Percentiles rank a stretch among this genome's conserved stretches.
Evolutionary conservation across 2,888 invertebrate species (phyloP).

Genomic region (Cantharis rustica): DNA sequence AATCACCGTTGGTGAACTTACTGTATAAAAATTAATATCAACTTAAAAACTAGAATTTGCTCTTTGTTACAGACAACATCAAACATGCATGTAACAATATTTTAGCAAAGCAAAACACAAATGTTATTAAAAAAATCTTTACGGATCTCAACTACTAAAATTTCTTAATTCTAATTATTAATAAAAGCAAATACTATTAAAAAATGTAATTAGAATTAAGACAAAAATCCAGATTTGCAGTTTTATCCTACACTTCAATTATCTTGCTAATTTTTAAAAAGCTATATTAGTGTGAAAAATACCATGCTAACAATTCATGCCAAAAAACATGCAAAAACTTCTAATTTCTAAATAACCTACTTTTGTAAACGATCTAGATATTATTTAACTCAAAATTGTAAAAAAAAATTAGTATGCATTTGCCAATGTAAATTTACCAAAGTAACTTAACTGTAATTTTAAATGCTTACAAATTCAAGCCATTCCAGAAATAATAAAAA

Average conservation of each 20-base stretch:
- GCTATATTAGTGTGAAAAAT: neutral
- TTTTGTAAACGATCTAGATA: neutral
- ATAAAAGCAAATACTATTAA: neutral
- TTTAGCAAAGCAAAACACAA: neutral
- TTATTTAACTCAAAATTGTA: neutral
- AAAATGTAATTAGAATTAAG: neutral
- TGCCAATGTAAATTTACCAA: neutral
- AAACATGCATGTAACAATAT: neutral
- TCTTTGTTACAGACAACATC: neutral
- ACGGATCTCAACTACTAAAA: neutral
- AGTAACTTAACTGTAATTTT: neutral
- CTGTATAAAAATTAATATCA: neutral
- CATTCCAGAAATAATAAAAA: too few species aligned
- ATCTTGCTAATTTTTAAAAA: neutral
- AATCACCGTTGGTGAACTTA: neutral
- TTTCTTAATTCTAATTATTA: neutral
- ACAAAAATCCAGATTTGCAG: neutral
- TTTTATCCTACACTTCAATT: neutral
- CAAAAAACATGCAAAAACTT: neutral
- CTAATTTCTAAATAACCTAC: neutral
- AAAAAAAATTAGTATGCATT: too few species aligned
- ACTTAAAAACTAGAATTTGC: neutral
- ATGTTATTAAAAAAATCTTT: neutral
- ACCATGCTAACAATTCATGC: neutral
- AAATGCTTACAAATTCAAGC: too few species aligned